Base-by-base conservation (phyloP, 2,113 vertebrate genomes). In the Platycercus adscitus region DNA sequence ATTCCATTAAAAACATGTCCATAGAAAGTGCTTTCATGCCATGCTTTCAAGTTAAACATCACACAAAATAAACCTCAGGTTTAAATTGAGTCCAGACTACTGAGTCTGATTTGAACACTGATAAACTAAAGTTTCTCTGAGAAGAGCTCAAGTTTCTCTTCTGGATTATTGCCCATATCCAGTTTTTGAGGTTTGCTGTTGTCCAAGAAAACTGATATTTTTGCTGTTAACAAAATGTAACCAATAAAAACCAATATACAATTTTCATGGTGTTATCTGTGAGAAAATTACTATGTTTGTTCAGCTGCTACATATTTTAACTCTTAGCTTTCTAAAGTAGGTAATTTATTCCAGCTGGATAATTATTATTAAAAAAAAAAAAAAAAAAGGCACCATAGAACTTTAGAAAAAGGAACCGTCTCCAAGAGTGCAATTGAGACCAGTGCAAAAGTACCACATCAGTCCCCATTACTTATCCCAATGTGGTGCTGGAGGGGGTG, bases 41-140 rank as follows among this genome's bases (percentile, higher is more conserved):
- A 52, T 43, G 35, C 88, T 94, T 97, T 96, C 86, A 95, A 92
- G 69, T 88, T 88, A 91, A 93, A 85, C 92, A 86, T 81, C 66
- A 93, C 66, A 83, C 47, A 82, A 87, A 92, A 88, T 86, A 96
- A 96, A 94, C 52, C 77, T 84, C 52, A 87, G 66, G 77, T 94
- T 73, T 89, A 95, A 96, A 97, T 93, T 94, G 73, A 96, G 49
- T 92, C 95, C 96, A 97, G 96, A 96, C 44, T 19, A 12, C 29
- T 23, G 26, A 63, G 13, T 73, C 61, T 91, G 96, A 96, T 95
- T 85, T 52, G 71, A 94, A 83, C 75, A 93, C 69, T n/a, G 90
- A 95, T 93, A 96, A 94, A 69, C 56, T 61, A 35, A 79, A 88
- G 73, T 79, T 90, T 91, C 64, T 89, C 73, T 91, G 35, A 92